Base-by-base conservation (phyloP, 2,888 invertebrate genomes). In the Omphaloscelis lunosa region DNA sequence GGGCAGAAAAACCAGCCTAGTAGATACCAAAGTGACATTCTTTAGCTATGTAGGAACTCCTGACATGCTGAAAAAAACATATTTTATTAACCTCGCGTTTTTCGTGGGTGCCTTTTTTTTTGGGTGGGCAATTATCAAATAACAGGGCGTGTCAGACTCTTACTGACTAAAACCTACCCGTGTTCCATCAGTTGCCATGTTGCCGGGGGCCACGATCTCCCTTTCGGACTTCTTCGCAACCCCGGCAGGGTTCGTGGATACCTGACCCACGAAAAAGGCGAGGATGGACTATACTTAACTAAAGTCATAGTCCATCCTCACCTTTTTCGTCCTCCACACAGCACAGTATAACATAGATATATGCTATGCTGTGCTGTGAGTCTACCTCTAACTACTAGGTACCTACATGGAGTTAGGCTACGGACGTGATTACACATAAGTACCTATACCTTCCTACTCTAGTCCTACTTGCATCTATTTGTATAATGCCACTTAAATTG, bases 401-500 rank as follows among this genome's bases (percentile, higher is more conserved):
- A 34, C 34, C 34, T 34, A 45, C 45, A 20, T 51, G 51, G 20
- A 20, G 51, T 53, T 53, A 53, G 9, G 9, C 9, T 23, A 9
- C 23, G 8, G 53, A 53, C 23, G 53, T 23, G 53, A 53, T 51
- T 20, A 51, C 23, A 53, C 53, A 53, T 23, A 53, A 53, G 53
- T 53, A 39, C 5, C 17, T 41, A 41, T n/a, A n/a, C 9, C n/a
- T 17, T 4, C 53, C 53, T 56, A n/a, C n/a, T 34, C 53, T 11
- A 56, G 11, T 41, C 41, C 39, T 11, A 51, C 9, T 15, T 15
- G 23, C 23, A n/a, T n/a, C 15, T 34, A 23, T 29, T 45, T 74
- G 11, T 17, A 8, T 23, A 59, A 48, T 51, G 53, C 34, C n/a
- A 66, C 39, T 56, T 8, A 68, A 75, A 75, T 76, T 56, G 53